Evolutionary conservation across 2,113 vertebrate genomes (phyloP).

Genomic region (Delphinus delphis): DNA sequence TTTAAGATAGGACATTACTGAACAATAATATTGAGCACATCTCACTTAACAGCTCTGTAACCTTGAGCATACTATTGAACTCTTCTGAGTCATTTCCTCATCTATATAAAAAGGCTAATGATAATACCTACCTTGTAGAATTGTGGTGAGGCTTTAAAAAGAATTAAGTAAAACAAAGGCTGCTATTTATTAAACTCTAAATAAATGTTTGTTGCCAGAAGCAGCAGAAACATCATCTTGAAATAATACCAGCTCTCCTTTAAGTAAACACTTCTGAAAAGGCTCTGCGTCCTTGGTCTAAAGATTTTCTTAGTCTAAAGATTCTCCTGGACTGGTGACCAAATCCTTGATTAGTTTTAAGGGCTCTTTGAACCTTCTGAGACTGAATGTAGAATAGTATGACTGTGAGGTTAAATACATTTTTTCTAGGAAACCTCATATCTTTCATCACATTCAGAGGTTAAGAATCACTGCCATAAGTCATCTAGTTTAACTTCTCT

Average conservation of each 20-base stretch:
- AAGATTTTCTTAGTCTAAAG: not conserved
- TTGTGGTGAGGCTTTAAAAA: not conserved
- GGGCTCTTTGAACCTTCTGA: not conserved
- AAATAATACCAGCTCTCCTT: not conserved
- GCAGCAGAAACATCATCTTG: not conserved
- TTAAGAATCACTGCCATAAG: not conserved
- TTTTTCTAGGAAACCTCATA: not conserved
- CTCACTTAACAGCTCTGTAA: not conserved
- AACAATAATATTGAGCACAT: not conserved
- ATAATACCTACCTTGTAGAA: not conserved
- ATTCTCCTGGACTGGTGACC: not conserved
- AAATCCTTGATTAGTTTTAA: not conserved
- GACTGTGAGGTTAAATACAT: not conserved
- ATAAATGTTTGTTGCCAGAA: not conserved
- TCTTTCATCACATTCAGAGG: not conserved
- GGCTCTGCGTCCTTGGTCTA: not conserved
- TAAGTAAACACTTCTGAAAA: not conserved
- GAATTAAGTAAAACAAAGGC: not conserved
- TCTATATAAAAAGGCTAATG: not conserved
- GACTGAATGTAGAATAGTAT: not conserved
- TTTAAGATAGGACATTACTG: not conserved
- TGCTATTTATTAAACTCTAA: not conserved
- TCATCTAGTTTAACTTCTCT: not conserved
- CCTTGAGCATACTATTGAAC: not conserved
- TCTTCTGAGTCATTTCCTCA: not conserved